phyloP scores from a whole-genome alignment of 2,797 vertebrate species.

The Melanogrammus aeglefinus region DNA sequence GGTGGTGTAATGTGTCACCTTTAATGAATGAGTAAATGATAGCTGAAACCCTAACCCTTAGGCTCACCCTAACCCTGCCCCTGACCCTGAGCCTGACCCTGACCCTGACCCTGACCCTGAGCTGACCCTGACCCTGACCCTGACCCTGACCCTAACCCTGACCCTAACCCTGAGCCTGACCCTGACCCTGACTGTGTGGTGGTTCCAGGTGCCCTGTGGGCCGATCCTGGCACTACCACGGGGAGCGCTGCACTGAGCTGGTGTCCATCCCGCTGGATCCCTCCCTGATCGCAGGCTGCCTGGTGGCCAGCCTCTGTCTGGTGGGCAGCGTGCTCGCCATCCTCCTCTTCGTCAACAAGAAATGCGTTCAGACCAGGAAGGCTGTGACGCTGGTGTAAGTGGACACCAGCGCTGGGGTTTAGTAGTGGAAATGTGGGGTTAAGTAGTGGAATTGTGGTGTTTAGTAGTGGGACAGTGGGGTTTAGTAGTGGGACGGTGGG shows the following conservation, averaged over 20 bases:
- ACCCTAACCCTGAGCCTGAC: not conserved
- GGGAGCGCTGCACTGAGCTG: conserved; percentile 79
- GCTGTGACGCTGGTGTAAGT: conserved; percentile 79
- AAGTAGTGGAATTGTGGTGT: conserved; percentile 26
- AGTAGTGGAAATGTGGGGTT: no score
- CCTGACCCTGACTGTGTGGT: not conserved
- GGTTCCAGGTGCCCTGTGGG: conserved; percentile 75
- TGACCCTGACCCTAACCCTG: no score
- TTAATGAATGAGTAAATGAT: not conserved
- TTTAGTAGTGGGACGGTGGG: conserved; percentile 29
- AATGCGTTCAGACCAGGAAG: conserved; percentile 74
- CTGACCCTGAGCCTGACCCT: no score
- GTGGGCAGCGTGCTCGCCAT: conserved; percentile 74
- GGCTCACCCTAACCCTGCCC: not conserved
- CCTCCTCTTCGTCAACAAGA: conserved; percentile 81
- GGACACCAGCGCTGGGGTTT: not conserved
- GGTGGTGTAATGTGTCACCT: no score
- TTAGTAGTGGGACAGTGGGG: not conserved
- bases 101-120: no score
- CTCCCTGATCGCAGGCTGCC: conserved; percentile 65
- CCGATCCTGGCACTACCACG: conserved; percentile 80
- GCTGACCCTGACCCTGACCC: no score
- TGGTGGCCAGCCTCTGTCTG: conserved; percentile 77
- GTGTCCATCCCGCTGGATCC: conserved; percentile 74
- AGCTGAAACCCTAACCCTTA: not conserved